Base-by-base conservation (phyloP, 1,140 invertebrate species). In the Drosophila melanica region DNA sequence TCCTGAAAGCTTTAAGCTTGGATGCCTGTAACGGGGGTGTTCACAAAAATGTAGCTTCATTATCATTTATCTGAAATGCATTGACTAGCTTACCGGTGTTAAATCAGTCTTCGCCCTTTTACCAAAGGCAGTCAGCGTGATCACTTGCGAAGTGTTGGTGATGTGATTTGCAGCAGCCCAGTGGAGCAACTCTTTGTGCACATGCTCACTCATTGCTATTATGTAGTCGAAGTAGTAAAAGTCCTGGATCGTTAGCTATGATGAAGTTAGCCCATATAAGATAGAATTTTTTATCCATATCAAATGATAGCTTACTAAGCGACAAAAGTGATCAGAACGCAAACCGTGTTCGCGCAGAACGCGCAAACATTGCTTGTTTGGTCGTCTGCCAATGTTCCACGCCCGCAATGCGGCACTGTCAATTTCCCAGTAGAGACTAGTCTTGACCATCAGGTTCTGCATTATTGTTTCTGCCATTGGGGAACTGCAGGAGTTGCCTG, bases 381-480 rank as follows among this genome's bases (percentile, higher is more conserved):
- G 85, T 4, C 77, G 50, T 30, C 85, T 73, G 0, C 85, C 85
- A 4, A 77, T 90, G 54, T 89, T 89, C 85, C 85, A 89, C 4
- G 1, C 67, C 57, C 85, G 78, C 8, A 89, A 10, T 1, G 73
- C 85, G 0, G 85, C 85, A n/a, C 85, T 89, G n/a, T 89, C 85
- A 20, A 89, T 48, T 18, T 90, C 81, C 85, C 85, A 89, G 48
- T 89, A 90, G 0, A 89, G 67, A 30, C 85, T 90, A 0, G 85
- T 90, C 58, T 89, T 84, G 2, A 63, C 71, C 85, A 89, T 89
- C 0, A 89, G 48, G 48, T 68, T 79, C 18, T 81, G 66, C 85
- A 89, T 90, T 9, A 89, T 89, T 1, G 75, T 62, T 70, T 89
- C 81, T 0, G 85, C 85, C 85, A 89, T 78, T 0, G 85, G 85